A percentile compares a stretch with the other conserved stretches of the same genome.
Conservation (phyloP, 2,113 vertebrate species). For the Paradoxurus hermaphroditus region DNA sequence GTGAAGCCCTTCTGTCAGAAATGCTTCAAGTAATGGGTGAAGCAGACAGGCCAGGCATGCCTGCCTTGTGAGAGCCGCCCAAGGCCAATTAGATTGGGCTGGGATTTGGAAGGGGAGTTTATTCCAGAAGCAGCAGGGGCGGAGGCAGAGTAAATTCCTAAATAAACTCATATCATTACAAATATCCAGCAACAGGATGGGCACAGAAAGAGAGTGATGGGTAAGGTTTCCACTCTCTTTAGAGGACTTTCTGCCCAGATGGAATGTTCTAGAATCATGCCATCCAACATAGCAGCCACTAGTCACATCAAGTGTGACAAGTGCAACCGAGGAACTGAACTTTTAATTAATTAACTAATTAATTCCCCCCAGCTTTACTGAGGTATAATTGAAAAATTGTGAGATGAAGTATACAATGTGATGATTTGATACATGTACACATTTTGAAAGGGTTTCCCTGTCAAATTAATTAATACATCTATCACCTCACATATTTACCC, state of each 20-base stretch:
- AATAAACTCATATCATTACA: not conserved
- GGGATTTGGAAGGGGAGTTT: not conserved
- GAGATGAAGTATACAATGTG: not conserved
- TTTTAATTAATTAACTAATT: not conserved
- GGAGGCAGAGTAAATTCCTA: not conserved
- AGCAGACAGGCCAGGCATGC: not conserved
- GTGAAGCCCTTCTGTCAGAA: not conserved
- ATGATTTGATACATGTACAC: not conserved
- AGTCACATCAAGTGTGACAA: too few relatives aligned
- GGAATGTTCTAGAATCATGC: not conserved
- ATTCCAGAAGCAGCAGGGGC: not conserved
- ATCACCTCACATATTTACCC: not conserved
- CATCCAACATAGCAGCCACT: not conserved
- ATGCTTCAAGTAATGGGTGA: not conserved
- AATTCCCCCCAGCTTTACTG: not conserved
- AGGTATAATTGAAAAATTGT: not conserved
- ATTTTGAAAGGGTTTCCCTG: not conserved
- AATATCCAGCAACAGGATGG: accelerated
- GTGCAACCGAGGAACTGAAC: not conserved
- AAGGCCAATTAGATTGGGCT: not conserved
- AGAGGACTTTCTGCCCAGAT: not conserved
- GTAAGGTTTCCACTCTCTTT: not conserved
- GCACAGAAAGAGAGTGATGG: not conserved
- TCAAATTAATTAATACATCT: not conserved
- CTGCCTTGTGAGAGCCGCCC: not conserved